Percentiles rank a stretch among this genome's conserved stretches.
Conservation (phyloP, 1,140 invertebrate genomes). For the Drosophila azteca region DNA sequence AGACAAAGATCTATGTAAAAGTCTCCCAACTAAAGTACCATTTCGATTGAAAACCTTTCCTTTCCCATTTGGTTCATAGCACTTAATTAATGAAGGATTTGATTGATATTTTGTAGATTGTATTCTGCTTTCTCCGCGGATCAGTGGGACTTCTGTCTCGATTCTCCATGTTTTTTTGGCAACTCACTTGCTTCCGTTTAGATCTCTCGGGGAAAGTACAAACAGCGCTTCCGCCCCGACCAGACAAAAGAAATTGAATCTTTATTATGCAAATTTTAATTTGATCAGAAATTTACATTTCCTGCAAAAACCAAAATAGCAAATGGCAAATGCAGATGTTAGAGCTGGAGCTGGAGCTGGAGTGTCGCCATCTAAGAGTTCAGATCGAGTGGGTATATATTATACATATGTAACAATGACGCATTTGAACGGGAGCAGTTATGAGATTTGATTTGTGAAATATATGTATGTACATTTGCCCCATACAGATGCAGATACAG, state of each 20-base stretch:
- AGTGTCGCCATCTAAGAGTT: slow-evolving; percentile 1
- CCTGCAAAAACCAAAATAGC: background rate
- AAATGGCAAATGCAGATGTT: too few relatives aligned
- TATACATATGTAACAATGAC: slow-evolving; percentile 4
- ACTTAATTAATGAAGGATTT: background rate
- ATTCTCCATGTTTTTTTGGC: slow-evolving; percentile 8
- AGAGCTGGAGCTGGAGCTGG: too few relatives aligned
- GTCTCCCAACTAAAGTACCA: too few relatives aligned
- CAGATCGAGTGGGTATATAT: too few relatives aligned
- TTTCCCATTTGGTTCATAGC: too few relatives aligned
- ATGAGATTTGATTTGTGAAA: slow-evolving; percentile 14
- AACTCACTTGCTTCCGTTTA: slow-evolving; percentile 39
- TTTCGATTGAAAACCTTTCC: too few relatives aligned
- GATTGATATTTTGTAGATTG: background rate
- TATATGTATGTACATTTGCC: background rate
- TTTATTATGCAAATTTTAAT: slow-evolving; percentile 29
- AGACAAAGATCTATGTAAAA: too few relatives aligned
- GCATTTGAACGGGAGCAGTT: slow-evolving; percentile 31
- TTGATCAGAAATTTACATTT: slow-evolving; percentile 22
- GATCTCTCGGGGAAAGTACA: slow-evolving; percentile 27
- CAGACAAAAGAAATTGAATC: slow-evolving; percentile 14
- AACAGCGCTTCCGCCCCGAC: background rate
- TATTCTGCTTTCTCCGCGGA: slow-evolving; percentile 6
- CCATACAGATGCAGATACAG: too few relatives aligned
- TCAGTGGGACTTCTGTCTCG: background rate